Evolutionary conservation across 2,113 vertebrate species (phyloP).

Genomic region (Dicentrarchus labrax): DNA sequence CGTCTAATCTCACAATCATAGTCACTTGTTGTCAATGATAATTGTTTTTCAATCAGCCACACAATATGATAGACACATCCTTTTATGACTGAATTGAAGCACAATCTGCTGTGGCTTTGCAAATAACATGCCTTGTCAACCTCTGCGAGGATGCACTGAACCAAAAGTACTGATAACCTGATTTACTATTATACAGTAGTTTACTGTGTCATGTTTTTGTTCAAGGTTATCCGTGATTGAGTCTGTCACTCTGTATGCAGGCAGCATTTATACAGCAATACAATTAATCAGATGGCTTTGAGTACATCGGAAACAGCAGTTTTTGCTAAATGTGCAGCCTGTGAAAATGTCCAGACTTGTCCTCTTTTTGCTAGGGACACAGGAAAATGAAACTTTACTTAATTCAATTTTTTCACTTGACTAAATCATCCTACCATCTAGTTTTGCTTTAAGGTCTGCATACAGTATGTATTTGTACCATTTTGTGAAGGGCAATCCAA

Average conservation of each 20-base stretch:
- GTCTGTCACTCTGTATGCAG: slow-evolving; percentile 26
- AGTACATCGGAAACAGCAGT: slow-evolving; percentile 29
- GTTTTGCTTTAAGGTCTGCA: slow-evolving; percentile 50
- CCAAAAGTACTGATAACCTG: slow-evolving; percentile 63
- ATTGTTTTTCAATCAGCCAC: slow-evolving; percentile 27
- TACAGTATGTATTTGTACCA: slow-evolving; percentile 33
- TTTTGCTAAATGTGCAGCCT: slow-evolving; percentile 34
- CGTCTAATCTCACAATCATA: slow-evolving; percentile 33
- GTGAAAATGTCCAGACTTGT: slow-evolving; percentile 28
- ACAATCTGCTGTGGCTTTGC: slow-evolving; percentile 69
- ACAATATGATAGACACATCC: slow-evolving; percentile 31
- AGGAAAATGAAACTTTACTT: slow-evolving; percentile 23
- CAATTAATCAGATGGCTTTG: slow-evolving; percentile 49
- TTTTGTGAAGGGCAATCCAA: slow-evolving; percentile 65
- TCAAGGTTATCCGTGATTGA: slow-evolving; percentile 45
- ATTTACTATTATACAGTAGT: slow-evolving; percentile 40
- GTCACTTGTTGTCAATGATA: slow-evolving; percentile 6
- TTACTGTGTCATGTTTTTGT: slow-evolving; percentile 51
- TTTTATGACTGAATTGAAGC: slow-evolving; percentile 62
- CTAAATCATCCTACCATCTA: slow-evolving; percentile 22
- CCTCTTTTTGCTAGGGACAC: slow-evolving; percentile 25
- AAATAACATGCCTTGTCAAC: slow-evolving; percentile 64
- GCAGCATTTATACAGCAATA: slow-evolving; percentile 74
- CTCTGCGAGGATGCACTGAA: slow-evolving; percentile 66
- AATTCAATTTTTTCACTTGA: slow-evolving; percentile 4